These are phyloP conservation scores for Lamprotornis superbus DNA, from an alignment of 2,113 vertebrate species.

Conservation along the genomic window DNA sequence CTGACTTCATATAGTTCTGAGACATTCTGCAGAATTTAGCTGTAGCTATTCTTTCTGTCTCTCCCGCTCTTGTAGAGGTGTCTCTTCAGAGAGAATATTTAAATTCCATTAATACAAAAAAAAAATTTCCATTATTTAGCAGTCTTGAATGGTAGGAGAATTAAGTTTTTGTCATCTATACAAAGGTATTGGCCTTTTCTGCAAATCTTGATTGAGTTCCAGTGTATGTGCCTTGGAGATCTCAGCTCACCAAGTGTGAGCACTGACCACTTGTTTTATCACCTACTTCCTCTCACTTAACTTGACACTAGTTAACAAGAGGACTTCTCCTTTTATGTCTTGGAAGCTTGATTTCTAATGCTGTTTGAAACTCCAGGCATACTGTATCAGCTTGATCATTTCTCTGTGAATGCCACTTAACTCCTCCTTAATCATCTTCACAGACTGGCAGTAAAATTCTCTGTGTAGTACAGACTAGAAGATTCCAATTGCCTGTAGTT, in stretches of 20 bases:
- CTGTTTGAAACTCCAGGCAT: conserved; percentile 26
- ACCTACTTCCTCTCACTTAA: background rate
- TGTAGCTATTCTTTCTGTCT: background rate
- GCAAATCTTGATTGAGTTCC: background rate
- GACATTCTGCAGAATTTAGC: background rate
- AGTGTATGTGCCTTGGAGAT: background rate
- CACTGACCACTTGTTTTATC: background rate
- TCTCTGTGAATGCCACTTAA: background rate
- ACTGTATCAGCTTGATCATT: conserved; percentile 3
- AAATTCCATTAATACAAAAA: background rate
- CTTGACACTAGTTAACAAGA: conserved; percentile 29
- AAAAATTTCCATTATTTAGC: background rate
- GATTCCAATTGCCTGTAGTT: background rate
- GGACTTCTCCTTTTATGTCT: conserved; percentile 5
- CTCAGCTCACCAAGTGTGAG: background rate
- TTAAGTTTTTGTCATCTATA: background rate
- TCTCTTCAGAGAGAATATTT: background rate
- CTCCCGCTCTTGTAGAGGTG: background rate
- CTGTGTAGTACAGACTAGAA: background rate
- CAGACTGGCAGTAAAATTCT: background rate
- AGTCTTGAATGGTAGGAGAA: background rate
- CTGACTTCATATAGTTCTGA: background rate
- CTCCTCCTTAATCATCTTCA: background rate
- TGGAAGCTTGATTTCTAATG: conserved; percentile 27
- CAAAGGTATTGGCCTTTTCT: background rate